Conservation (phyloP, 2,113 vertebrate species). For the Myotis lucifugus region DNA sequence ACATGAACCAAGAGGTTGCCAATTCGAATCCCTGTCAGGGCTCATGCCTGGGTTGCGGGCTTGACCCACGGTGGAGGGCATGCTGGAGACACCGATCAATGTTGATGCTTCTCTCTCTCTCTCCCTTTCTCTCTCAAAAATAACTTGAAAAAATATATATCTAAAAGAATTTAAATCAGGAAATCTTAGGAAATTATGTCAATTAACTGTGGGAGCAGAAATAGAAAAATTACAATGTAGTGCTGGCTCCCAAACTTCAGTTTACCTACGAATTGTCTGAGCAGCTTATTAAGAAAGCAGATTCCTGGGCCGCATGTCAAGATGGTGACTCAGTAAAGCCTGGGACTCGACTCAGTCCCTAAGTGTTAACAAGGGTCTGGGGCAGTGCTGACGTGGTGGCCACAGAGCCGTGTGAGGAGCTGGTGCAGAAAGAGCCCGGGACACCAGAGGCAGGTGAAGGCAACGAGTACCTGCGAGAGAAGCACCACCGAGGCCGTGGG, state of each 20-base stretch:
- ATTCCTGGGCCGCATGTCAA: not conserved
- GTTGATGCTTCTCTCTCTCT: no score
- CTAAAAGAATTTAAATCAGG: not conserved
- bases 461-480: not conserved
- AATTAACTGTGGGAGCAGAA: not conserved
- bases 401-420: not conserved
- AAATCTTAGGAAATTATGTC: not conserved
- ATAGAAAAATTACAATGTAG: not conserved
- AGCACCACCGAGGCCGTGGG: not conserved
- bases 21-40: no score
- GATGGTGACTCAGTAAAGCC: not conserved
- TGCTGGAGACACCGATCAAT: no score
- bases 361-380: not conserved
- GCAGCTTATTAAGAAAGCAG: not conserved
- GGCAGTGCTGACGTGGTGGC: not conserved
- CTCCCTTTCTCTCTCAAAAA: no score
- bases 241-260: not conserved
- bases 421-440: not conserved
- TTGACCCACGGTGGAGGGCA: no score
- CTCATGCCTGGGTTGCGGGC: no score
- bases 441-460: not conserved
- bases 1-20: no score
- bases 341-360: not conserved
- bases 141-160: no score
- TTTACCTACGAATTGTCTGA: not conserved